Conservation (phyloP, 2,888 invertebrate species). For the Synanthedon myopaeformis region DNA sequence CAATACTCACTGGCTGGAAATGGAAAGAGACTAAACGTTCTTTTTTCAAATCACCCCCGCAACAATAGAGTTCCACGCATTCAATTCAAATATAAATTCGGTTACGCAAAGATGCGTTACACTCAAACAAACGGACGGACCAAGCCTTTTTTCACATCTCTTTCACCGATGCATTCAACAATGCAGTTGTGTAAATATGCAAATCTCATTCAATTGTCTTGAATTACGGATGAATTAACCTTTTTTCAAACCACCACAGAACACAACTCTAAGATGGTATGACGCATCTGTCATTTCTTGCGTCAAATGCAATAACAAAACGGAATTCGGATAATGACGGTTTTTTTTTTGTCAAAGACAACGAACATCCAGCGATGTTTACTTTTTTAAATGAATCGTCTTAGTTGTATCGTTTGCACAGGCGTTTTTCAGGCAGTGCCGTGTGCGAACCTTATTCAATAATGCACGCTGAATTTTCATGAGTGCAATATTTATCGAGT, state of each 20-base stretch:
- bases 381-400: background rate
- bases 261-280: constrained; percentile 27
- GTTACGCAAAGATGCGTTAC: constrained; percentile 56
- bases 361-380: background rate
- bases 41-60: background rate
- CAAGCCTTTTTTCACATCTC: constrained; percentile 23
- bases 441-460: constrained; percentile 16
- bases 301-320: constrained; percentile 49
- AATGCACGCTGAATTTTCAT: constrained; percentile 60
- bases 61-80: constrained; percentile 18
- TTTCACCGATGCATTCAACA: constrained; percentile 34
- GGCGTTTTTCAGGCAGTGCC: constrained; percentile 26
- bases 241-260: constrained; percentile 26
- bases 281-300: constrained; percentile 64
- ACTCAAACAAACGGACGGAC: constrained; percentile 29
- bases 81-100: constrained; percentile 45
- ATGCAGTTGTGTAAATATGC: constrained; percentile 48
- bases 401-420: constrained; percentile 19
- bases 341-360: constrained; percentile 18
- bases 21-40: background rate
- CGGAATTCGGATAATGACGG: constrained; percentile 36
- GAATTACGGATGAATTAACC: constrained; percentile 8
- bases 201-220: constrained; percentile 54
- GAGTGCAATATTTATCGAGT: constrained; percentile 55
- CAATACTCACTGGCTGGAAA: background rate